Evolutionary conservation across 2,888 invertebrate species (phyloP).

Genomic region (Stenodera caucasica): DNA sequence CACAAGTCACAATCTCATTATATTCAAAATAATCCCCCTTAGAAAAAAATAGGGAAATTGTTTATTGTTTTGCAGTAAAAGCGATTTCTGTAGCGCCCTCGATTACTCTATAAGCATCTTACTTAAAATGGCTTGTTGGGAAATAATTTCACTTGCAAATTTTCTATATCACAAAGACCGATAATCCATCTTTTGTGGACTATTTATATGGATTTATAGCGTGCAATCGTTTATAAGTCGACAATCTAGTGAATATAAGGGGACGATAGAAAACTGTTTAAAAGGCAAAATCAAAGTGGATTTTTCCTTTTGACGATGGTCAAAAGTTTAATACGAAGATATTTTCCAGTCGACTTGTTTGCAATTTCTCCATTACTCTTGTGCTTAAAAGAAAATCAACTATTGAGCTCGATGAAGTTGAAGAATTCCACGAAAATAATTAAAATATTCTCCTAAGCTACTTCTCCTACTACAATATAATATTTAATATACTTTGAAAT

Average conservation of each 20-base stretch:
- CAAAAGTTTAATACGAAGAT: conserved; percentile 31
- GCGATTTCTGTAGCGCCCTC: neutral
- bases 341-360: conserved; percentile 28
- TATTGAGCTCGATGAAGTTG: neutral
- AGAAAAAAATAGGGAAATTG: neutral
- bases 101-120: conserved; percentile 36
- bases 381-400: conserved; percentile 12
- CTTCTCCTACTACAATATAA: neutral
- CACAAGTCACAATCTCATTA: neutral
- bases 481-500: neutral
- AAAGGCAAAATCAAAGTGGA: conserved; percentile 34
- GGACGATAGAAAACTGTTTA: conserved; percentile 17
- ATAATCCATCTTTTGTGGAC: conserved; percentile 49
- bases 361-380: conserved; percentile 21
- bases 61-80: neutral
- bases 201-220: conserved; percentile 43
- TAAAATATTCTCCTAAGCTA: neutral
- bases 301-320: conserved; percentile 32
- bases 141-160: conserved; percentile 45
- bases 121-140: conserved; percentile 36
- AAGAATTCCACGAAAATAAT: neutral
- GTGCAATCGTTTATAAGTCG: conserved; percentile 16
- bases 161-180: conserved; percentile 34
- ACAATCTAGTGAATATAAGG: too few relatives aligned
- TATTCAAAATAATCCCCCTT: neutral